phyloP scores from a whole-genome alignment of 53 echinoderm and acorn worm species.

The Echinarachnius parma region DNA sequence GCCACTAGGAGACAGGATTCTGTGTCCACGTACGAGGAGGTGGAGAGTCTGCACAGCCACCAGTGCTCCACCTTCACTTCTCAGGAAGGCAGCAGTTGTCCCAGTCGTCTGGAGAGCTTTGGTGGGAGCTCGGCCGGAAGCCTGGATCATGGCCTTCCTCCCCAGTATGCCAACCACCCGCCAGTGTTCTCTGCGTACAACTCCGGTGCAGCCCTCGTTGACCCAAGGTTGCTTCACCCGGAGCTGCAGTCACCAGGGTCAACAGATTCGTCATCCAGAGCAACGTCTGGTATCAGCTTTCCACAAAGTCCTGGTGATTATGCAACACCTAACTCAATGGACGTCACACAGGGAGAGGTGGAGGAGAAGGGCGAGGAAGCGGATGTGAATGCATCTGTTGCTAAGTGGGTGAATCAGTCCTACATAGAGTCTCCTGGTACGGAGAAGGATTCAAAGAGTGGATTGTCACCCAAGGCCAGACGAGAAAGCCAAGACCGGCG shows the following conservation, averaged over 20 bases:
- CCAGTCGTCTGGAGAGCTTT: constrained; percentile 69
- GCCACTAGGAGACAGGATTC: constrained; percentile 60
- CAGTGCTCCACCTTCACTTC: constrained; percentile 70
- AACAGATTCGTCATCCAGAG: constrained; percentile 44
- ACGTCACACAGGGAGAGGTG: constrained; percentile 26
- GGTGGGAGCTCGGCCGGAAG: constrained; percentile 65
- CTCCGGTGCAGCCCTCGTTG: neutral
- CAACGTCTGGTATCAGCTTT: constrained; percentile 39
- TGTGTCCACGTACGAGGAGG: constrained; percentile 73
- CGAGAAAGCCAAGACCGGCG: neutral
- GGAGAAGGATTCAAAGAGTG: neutral
- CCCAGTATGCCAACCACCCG: constrained; percentile 13
- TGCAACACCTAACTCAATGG: constrained; percentile 29
- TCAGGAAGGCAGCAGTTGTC: constrained; percentile 63
- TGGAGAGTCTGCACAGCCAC: constrained; percentile 81
- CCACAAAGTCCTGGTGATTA: constrained; percentile 37
- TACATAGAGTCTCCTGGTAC: constrained; percentile 23
- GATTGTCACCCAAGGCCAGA: constrained; percentile 19
- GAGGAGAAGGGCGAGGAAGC: constrained; percentile 24
- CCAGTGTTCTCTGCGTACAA: constrained; percentile 29
- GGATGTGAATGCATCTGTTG: constrained; percentile 66
- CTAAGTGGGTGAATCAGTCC: constrained; percentile 87
- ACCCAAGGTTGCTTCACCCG: constrained; percentile 12
- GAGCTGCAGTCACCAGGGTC: constrained; percentile 45
- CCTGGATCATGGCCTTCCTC: constrained; percentile 45